phyloP scores from a whole-genome alignment of 2,113 vertebrate species.

The Malurus cyaneus region DNA sequence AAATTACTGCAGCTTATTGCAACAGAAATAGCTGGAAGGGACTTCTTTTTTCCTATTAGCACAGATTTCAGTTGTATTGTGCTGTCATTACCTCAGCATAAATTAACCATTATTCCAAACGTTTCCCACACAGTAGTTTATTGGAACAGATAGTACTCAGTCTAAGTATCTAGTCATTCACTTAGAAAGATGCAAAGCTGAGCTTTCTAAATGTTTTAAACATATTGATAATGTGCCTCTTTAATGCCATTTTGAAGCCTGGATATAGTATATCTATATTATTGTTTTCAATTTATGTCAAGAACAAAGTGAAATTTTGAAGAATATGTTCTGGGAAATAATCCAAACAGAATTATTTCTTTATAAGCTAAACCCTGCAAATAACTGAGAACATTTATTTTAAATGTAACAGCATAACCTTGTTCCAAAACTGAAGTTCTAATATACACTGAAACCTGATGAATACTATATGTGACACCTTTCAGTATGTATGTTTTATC shows the following conservation, averaged over 20 bases:
- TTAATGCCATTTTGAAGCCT: conserved; percentile 59
- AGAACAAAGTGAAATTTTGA: conserved; percentile 51
- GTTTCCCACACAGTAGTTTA: conserved; percentile 42
- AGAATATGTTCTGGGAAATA: conserved; percentile 38
- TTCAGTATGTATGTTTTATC: not conserved
- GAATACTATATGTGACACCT: not conserved
- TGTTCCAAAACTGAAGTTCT: not conserved
- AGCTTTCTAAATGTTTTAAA: conserved; percentile 66
- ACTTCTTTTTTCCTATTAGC: conserved; percentile 60
- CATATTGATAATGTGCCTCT: conserved; percentile 70
- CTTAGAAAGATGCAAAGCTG: conserved; percentile 31
- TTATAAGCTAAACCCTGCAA: conserved; percentile 36
- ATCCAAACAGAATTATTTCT: conserved; percentile 45
- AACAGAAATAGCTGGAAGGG: conserved; percentile 66
- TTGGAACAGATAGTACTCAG: conserved; percentile 54
- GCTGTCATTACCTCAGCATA: conserved; percentile 68
- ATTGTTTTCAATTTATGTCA: conserved; percentile 64
- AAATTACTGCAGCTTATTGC: conserved; percentile 57
- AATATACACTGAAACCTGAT: not conserved
- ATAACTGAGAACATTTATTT: conserved; percentile 38
- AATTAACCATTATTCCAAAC: conserved; percentile 73
- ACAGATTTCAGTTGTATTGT: conserved; percentile 64
- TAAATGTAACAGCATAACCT: not conserved
- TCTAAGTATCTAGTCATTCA: conserved; percentile 59
- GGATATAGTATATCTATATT: conserved; percentile 55